Base-by-base conservation (phyloP, 1,140 invertebrate species). In the Uloborus diversus region DNA sequence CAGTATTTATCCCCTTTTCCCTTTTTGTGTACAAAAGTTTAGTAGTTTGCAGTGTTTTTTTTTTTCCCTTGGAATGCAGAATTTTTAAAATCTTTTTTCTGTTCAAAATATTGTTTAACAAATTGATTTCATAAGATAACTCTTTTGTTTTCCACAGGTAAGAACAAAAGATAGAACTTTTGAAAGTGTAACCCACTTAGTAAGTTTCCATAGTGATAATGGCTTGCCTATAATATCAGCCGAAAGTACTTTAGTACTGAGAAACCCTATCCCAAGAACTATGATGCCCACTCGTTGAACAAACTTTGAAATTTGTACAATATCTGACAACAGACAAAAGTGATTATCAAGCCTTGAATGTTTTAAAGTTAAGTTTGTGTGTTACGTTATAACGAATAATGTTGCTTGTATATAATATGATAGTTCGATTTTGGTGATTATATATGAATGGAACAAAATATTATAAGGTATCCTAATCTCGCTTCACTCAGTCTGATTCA, bases 111-210 rank as follows among this genome's bases (percentile, higher is more conserved):
- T n/a, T n/a, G n/a, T n/a, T n/a, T n/a, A n/a, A n/a, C n/a, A n/a
- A n/a, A n/a, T n/a, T n/a, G n/a, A n/a, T n/a, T n/a, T n/a, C n/a
- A n/a, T n/a, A n/a, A n/a, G n/a, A n/a, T n/a, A n/a, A n/a, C n/a
- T n/a, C 17, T 20, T 33, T 20, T 33, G 64, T 33, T 49, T 35
- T 27, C 32, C 42, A 13, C 32, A 76, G 95, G 94, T 97, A 28
- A 90, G 97, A 85, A 99, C 97, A 42, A 98, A 98, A 87, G 96
- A 98, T 87, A 90, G 94, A 81, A 94, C 95, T 84, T 99, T 99
- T 88, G 95, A 97, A 84, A 97, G 95, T 87, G 96, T 99, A 1
- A 94, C 93, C 85, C 96, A 99, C 89, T 90, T 99, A 62, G 96
- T 99, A 65, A 94, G 95, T 85, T 97, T 96, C 88, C 97, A 99